phyloP scores from a whole-genome alignment of 2,888 invertebrate genomes.

The Exephanes ischioxanthus region DNA sequence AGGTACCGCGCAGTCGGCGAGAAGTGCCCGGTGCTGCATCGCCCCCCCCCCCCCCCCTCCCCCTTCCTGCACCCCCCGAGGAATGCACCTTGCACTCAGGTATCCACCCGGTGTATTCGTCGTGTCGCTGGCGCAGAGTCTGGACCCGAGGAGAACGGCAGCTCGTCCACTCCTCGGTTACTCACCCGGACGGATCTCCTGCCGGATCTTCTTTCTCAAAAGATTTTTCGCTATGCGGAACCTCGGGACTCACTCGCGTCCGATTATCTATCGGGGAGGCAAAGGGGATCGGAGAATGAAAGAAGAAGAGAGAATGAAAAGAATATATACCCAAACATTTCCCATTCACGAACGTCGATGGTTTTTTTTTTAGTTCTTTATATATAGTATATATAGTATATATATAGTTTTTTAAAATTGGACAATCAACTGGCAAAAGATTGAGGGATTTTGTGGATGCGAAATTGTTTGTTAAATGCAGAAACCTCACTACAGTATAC shows the following conservation, averaged over 20 bases:
- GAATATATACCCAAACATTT: too few species aligned
- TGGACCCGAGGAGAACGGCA: constrained; percentile 33
- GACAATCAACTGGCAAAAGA: too few species aligned
- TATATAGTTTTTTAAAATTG: not conserved
- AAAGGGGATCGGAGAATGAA: too few species aligned
- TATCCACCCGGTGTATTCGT: constrained; percentile 65
- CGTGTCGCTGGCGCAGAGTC: constrained; percentile 31
- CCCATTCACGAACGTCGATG: too few species aligned
- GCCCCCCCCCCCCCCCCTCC: constrained; percentile 24
- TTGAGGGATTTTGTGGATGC: too few species aligned
- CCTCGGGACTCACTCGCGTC: not conserved
- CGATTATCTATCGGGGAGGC: too few species aligned
- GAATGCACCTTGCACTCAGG: constrained; percentile 77
- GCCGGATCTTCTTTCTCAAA: constrained; percentile 45
- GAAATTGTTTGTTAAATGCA: too few species aligned
- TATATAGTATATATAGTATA: too few species aligned
- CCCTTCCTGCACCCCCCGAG: constrained; percentile 47
- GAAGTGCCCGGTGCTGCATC: constrained; percentile 46
- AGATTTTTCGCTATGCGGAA: constrained; percentile 34
- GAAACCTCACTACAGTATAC: too few species aligned
- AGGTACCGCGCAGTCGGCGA: constrained; percentile 42
- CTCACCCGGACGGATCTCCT: constrained; percentile 40
- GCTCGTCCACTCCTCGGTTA: constrained; percentile 43
- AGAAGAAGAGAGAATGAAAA: too few species aligned
- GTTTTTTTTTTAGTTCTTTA: too few species aligned